Base-by-base conservation (phyloP, 2,888 invertebrate species). In the Ypsolopha scabrella region DNA sequence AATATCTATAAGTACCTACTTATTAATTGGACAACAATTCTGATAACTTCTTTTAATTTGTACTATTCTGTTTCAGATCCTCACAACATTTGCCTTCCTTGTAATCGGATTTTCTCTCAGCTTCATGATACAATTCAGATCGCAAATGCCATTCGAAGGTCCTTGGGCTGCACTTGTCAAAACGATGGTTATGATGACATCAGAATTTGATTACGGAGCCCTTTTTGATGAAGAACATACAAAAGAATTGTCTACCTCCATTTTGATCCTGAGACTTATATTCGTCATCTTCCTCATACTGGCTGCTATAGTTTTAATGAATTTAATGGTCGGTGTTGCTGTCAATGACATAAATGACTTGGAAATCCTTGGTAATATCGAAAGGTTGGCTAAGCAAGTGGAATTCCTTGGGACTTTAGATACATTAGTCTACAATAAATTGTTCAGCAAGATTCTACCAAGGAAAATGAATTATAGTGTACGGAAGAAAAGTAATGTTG, bases 151-250 rank as follows among this genome's bases (percentile, higher is more conserved):
- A 0, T 90, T 89, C 56, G 78, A 80, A 24, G 77, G 79, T 9
- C 87, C 88, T 0, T 87, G 87, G 77, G 75, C 83, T 13, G 81
- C 89, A 0, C 62, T 89, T 1, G 80, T 88, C 13, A 89, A 89
- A 58, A 88, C 89, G 0, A 75, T 89, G 43, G 88, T 89, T 7
- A 89, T 90, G 89, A 88, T 89, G 88, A 88, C 88, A 6, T 88
- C 88, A 52, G 89, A 90, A 59, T 89, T 89, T 48, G 89, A 89
- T 56, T 89, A 89, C 59, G 70, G 59, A 7, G 75, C 80, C 6
- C 62, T 88, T 7, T 88, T 88, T 50, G 82, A 85, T 51, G 72
- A 81, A 53, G 71, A 72, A n/a, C 76, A 81, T 55, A 69, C 76
- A 1, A 63, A 71, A 53, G 69, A 80, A 55, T 66, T 80, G 0